A percentile compares a stretch with the other conserved stretches of the same genome.
phyloP scores from a whole-genome alignment of 2,113 vertebrate species.

The Gambusia holbrooki region DNA sequence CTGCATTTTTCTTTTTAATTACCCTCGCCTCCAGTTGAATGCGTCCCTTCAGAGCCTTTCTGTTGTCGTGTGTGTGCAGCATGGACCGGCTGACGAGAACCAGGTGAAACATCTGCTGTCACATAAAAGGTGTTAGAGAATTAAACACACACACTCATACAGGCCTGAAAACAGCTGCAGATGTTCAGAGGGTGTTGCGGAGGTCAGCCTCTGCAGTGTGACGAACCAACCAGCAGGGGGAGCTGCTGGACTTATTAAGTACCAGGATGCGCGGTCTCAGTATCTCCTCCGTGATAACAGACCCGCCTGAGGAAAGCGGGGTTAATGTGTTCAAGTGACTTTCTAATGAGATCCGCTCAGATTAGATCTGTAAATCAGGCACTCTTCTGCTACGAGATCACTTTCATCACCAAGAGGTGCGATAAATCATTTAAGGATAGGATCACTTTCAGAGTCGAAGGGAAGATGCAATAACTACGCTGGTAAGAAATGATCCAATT shows the following conservation, averaged over 20 bases:
- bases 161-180: constrained; percentile 52
- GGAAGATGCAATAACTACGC: not conserved
- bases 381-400: constrained; percentile 31
- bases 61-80: constrained; percentile 33
- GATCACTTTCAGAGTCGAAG: not conserved
- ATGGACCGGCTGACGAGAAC: constrained; percentile 53
- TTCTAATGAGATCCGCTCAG: constrained; percentile 42
- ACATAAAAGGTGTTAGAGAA: constrained; percentile 61
- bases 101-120: constrained; percentile 67
- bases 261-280: not conserved
- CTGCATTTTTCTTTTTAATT: constrained; percentile 44
- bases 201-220: constrained; percentile 50
- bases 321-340: constrained; percentile 32
- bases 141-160: constrained; percentile 30
- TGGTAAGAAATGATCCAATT: not conserved
- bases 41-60: constrained; percentile 43
- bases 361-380: constrained; percentile 43
- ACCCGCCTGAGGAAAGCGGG: not conserved
- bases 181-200: constrained; percentile 35
- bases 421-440: constrained; percentile 68
- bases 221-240: constrained; percentile 45
- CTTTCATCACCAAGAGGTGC: constrained; percentile 45
- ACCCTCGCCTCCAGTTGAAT: constrained; percentile 25
- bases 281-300: constrained; percentile 9
- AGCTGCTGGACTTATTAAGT: constrained; percentile 16